A percentile compares a stretch with the other conserved stretches of the same genome.
Conservation (phyloP, 1,140 invertebrate genomes). For the Venturia canescens region DNA sequence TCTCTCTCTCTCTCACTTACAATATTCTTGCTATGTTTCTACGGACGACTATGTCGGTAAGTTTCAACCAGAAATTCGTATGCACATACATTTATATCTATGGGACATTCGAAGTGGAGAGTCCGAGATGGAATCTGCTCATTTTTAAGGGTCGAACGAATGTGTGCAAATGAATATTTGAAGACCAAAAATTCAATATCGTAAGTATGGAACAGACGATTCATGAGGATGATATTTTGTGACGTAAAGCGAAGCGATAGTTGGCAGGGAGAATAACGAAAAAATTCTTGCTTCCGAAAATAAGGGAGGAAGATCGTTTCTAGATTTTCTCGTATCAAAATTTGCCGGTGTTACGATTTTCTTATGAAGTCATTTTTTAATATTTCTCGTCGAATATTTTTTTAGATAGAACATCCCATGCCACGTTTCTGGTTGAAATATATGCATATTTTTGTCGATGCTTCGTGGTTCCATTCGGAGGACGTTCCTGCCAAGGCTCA, state of each 20-base stretch:
- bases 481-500: conserved; percentile 19
- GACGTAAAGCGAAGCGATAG: no score
- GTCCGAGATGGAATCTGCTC: no score
- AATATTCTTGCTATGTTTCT: conserved; percentile 20
- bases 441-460: background rate
- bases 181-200: no score
- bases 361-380: background rate
- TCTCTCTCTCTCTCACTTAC: conserved; percentile 40
- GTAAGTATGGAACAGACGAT: no score
- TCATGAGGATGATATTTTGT: no score
- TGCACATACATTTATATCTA: background rate
- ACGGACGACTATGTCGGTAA: conserved; percentile 10
- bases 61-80: conserved; percentile 2
- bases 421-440: conserved; percentile 3
- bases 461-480: background rate
- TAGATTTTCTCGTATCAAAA: no score
- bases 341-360: no score
- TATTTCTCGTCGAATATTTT: background rate
- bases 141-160: no score
- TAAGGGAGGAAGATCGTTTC: no score
- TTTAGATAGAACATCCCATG: background rate
- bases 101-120: background rate
- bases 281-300: no score
- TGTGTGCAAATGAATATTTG: no score
- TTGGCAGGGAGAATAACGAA: no score